Conservation (phyloP, 1,140 invertebrate genomes). For the Leucophenga varia region DNA sequence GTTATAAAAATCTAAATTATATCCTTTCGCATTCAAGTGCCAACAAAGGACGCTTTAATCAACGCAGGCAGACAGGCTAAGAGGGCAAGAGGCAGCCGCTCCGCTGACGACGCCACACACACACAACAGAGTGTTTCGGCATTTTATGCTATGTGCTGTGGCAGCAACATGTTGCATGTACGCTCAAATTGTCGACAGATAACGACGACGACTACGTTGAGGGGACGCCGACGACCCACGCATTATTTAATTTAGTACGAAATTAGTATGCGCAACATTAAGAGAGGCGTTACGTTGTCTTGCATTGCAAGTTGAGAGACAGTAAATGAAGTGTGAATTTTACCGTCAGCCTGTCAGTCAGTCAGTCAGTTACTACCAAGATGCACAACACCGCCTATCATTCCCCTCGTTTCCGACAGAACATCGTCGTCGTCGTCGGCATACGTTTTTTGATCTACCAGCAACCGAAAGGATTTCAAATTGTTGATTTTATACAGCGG, state of each 20-base stretch:
- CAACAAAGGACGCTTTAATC: too few species aligned
- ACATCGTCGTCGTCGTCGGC: too few species aligned
- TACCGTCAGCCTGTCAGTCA: constrained; percentile 35
- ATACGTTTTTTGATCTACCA: too few species aligned
- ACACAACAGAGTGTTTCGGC: constrained; percentile 14
- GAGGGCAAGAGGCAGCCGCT: not conserved
- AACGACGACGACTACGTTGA: constrained; percentile 9
- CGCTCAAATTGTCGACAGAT: constrained; percentile 10
- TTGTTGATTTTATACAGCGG: too few species aligned
- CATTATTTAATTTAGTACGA: constrained; percentile 53
- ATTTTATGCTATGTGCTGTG: constrained; percentile 5
- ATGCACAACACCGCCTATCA: too few species aligned
- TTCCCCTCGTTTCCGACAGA: too few species aligned
- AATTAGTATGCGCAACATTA: constrained; percentile 53
- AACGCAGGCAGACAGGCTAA: too few species aligned
- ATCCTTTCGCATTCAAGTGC: constrained; percentile 47
- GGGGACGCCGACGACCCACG: constrained; percentile 31
- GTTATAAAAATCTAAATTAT: constrained; percentile 53
- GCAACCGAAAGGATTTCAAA: too few species aligned
- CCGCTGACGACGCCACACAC: constrained; percentile 14
- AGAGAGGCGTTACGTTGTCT: constrained; percentile 29
- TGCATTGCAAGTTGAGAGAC: constrained; percentile 22
- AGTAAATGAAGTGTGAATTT: constrained; percentile 51
- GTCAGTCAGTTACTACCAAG: too few species aligned
- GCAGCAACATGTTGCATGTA: constrained; percentile 36